Evolutionary conservation across 2,888 invertebrate species (phyloP), one percentile per base, ranked within the genome.

Genomic region (Athrips mouffetella): DNA sequence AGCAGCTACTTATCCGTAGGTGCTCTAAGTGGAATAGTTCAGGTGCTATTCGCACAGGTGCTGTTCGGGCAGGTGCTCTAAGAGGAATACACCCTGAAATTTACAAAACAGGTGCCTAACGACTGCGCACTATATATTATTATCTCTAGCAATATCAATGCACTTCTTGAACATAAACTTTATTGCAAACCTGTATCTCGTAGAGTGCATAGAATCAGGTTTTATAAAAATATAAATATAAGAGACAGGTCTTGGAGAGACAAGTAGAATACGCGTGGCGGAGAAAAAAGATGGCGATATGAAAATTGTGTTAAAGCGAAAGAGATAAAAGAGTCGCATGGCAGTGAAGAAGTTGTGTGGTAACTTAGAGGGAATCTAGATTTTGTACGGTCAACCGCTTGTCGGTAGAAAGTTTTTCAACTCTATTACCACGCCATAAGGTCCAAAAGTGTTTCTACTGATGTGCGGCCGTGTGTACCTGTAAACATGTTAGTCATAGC

Each of bases 221-320:
- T 33, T 33, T 33, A 33, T 33, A 33, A 33, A 33, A 33, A 33
- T 33, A 33, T 33, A 16, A 33, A 33, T 33, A 16, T 15, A 33
- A 33, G 33, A 33, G 33, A 33, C 33, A 33, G 33, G 1, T 1
- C 8, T 1, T n/a, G n/a, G n/a, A n/a, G n/a, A n/a, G n/a, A n/a
- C n/a, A n/a, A n/a, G n/a, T n/a, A n/a, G n/a, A n/a, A n/a, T 33
- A 33, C 13, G 33, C 33, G 33, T 33, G 33, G 15, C 33, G 33
- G 7, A 8, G 7, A 8, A 33, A 15, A 15, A 16, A 33, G 33
- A 33, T 1, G 16, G 33, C 2, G 7, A 33, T 33, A 1, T 7
- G 15, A 33, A 33, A 33, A 11, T 16, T 16, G 7, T 33, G 33
- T 7, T 15, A 16, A n/a, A 33, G 33, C 13, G 16, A 3, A 16